Conservation (phyloP, 2,888 invertebrate species). For the Acleris holmiana region DNA sequence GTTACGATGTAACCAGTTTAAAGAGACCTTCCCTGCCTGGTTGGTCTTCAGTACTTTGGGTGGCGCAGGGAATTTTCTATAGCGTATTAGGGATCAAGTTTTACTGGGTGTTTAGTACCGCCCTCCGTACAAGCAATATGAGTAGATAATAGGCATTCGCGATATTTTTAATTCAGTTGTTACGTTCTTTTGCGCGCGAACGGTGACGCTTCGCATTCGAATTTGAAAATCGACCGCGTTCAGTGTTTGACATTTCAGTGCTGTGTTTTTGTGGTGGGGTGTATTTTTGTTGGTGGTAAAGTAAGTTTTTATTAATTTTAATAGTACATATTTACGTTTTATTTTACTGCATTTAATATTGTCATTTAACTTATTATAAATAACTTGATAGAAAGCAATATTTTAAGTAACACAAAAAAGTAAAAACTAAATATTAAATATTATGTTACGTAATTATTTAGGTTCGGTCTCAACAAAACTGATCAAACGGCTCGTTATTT, state of each 20-base stretch:
- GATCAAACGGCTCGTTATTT: no score
- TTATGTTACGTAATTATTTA: no score
- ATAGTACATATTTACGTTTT: background rate
- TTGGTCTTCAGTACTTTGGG: conserved; percentile 6
- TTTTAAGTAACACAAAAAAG: no score
- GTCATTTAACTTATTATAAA: no score
- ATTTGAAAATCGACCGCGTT: conserved; percentile 45
- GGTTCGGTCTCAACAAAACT: no score
- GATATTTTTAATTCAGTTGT: conserved; percentile 81
- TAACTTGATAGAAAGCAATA: no score
- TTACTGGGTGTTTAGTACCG: conserved; percentile 56
- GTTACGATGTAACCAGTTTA: conserved; percentile 30
- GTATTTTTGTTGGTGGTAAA: conserved; percentile 29
- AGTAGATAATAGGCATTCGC: conserved; percentile 68
- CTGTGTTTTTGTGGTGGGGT: conserved; percentile 34
- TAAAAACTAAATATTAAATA: no score
- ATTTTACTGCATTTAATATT: no score
- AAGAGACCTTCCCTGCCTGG: background rate
- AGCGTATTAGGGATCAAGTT: conserved; percentile 39
- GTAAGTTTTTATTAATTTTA: conserved; percentile 24
- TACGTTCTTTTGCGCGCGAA: conserved; percentile 54
- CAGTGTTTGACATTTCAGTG: conserved; percentile 29
- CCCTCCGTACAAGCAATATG: conserved; percentile 77
- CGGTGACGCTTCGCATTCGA: conserved; percentile 46
- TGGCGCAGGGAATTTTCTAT: conserved; percentile 4